Evolutionary conservation across 1,140 invertebrate species (phyloP), one percentile per base, ranked within the genome.

Genomic region (Drosophila nannoptera): DNA sequence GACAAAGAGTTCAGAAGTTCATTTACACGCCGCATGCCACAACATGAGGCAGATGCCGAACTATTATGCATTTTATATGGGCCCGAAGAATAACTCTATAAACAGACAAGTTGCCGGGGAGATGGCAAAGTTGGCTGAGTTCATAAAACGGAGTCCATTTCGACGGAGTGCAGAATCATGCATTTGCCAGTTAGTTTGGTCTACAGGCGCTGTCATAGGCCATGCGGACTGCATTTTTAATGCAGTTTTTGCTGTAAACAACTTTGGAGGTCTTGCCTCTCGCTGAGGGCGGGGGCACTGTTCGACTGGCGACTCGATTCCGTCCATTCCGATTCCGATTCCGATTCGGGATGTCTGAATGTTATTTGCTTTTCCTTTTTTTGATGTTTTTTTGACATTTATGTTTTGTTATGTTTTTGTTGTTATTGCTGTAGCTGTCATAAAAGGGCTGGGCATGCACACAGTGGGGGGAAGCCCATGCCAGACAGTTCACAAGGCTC

Each of bases 311-410:
- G 22, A 22, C 22, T 22, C 22, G 22, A 22, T 22, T 22, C 22
- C 22, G 22, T 22, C 22, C n/a, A 49, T 36, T 32, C 6, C 59
- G 36, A 52, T 11, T 52, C 12, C 38, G 38, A 45, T 16, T 43
- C 12, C 38, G 12, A 63, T 54, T 54, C 49, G 38, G 60, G 49
- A 53, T 74, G 66, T 53, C 59, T 69, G 50, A 54, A 40, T 69
- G 48, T 62, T 43, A 16, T 43, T 43, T 43, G 40, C 40, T 43
- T 43, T 43, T 14, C 4, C 40, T 43, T 43, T 78, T 84, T 86
- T 69, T 84, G 81, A 81, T 78, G 70, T 80, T 86, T 84, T 75
- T 84, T 75, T 86, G 81, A 86, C 81, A 86, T 81, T 81, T 77
- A 81, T 86, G 81, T 81, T 86, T 86, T 86, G 77, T 86, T 86